A percentile compares a stretch with the other conserved stretches of the same genome.
Evolutionary conservation across 1,140 invertebrate species (phyloP).

Genomic region (Macrostomum lignano): DNA sequence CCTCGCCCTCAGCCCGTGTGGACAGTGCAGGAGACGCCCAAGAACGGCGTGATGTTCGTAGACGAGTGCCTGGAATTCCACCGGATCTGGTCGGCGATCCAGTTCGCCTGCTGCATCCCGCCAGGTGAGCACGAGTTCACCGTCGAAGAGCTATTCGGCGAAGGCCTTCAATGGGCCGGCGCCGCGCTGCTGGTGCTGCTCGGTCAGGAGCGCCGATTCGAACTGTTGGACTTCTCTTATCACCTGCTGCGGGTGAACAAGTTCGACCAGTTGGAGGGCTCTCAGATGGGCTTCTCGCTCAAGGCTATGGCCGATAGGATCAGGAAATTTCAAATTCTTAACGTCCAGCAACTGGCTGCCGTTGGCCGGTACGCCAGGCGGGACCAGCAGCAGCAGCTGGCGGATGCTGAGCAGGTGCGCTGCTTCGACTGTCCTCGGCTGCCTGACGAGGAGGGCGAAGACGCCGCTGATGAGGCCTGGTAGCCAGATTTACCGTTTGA

Average conservation of each 20-base stretch:
- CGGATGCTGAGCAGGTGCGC: too few relatives aligned
- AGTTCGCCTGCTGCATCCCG: conserved; percentile 90
- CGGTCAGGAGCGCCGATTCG: conserved; percentile 77
- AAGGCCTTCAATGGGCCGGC: conserved; percentile 92
- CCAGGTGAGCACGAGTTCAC: conserved; percentile 86
- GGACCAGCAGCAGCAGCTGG: too few relatives aligned
- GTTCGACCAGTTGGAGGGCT: conserved; percentile 72
- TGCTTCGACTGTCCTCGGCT: too few relatives aligned
- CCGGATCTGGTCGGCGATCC: conserved; percentile 78
- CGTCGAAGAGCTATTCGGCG: conserved; percentile 89
- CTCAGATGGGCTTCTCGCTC: too few relatives aligned
- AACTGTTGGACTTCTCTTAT: conserved; percentile 92
- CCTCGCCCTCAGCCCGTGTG: too few relatives aligned
- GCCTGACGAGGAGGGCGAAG: too few relatives aligned
- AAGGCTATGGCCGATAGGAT: too few relatives aligned
- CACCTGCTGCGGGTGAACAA: conserved; percentile 80
- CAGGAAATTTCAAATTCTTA: too few relatives aligned
- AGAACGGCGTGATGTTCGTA: conserved; percentile 57
- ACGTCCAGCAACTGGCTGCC: too few relatives aligned
- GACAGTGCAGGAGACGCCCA: neutral
- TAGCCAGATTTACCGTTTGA: too few relatives aligned
- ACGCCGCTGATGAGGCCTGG: too few relatives aligned
- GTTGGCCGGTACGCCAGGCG: too few relatives aligned
- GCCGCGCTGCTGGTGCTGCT: conserved; percentile 89
- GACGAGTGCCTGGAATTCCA: conserved; percentile 94